Evolutionary conservation across 2,797 vertebrate genomes (phyloP), one percentile per base, ranked within the genome.

Genomic region (Hafferia zeledoni): DNA sequence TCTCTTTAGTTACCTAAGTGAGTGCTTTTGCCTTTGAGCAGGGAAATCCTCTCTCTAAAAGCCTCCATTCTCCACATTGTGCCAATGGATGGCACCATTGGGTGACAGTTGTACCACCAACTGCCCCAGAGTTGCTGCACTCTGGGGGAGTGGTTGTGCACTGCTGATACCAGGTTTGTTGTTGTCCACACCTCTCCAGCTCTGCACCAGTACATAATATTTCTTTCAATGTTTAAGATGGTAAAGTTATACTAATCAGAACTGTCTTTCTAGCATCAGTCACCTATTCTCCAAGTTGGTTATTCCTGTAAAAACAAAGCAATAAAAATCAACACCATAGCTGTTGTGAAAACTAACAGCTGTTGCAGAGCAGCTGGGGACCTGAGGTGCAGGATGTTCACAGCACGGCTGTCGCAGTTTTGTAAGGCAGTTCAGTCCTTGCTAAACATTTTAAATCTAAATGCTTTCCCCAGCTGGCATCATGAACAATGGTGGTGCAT

Each of bases 41-140:
- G 77, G 65, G 79, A 91, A 94, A 92, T 59, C 82, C 55, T 88
- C 33, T 65, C 49, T 72, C 57, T 95, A 67, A 94, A 96, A 96
- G 64, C 61, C 46, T 82, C 50, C 33, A 17, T 87, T 87, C 41
- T 83, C 44, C 53, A 64, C 55, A 13, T 5, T 61, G 47, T 90
- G 47, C 44, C 81, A 39, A 28, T 55, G 65, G 49, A 83, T 91
- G 37, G 39, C 65, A 74, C 41, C 59, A 27, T 86, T 63, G 83
- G 31, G 28, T 75, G 46, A 31, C 24, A 61, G 25, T 2, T 74
- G 37, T 65, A n/a, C n/a, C n/a, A n/a, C n/a, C n/a, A n/a, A n/a
- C n/a, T n/a, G n/a, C n/a, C n/a, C n/a, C n/a, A 82, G 13, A 55
- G 27, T 25, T n/a, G 10, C 56, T 69, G 64, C n/a, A 5, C 31